Base-by-base conservation (phyloP, 30 jellyfish, hydroid and myxozoan species). In the Phacellophora camtschatica region DNA sequence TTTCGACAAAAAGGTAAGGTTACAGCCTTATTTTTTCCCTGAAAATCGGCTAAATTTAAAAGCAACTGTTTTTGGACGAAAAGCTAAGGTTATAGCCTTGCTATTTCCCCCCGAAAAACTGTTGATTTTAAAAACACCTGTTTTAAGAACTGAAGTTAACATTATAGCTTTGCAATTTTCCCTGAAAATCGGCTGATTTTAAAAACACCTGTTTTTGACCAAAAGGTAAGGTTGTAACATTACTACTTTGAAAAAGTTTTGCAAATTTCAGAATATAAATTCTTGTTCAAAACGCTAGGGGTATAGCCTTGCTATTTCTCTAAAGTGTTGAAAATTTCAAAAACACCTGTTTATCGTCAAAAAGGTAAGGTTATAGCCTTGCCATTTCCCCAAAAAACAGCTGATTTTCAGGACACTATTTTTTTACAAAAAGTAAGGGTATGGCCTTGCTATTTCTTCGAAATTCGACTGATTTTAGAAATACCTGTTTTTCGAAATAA, bases 361-460 rank as follows among this genome's bases (percentile, higher is more conserved):
- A 39, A 39, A 39, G 13, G 51, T 39, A 39, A 39, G 51, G 13
- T 13, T 39, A 7, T 39, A 39, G 7, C 51, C 51, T 39, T 39
- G 51, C 11, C 7, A 13, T 39, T 39, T 39, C 13, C 51, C 11
- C 51, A 39, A 39, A 39, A 5, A 5, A 5, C 13, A 13, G 51
- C 51, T 39, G 51, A 13, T 39, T 39, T 13, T 39, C 11, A 43
- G n/a, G 24, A 54, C 12, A 1, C 35, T 0, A 1, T 13, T 0
- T 63, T 30, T 63, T 63, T 4, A 35, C 34, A 63, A n/a, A 63
- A 63, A 32, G 77, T 23, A 63, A 63, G 77, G 77, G 27, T 1
- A 27, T 27, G 22, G 29, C 77, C 55, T 63, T 27, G 0, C 5
- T 4, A 5, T 63, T 63, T 63, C 0, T 12, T 22, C 10, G 5